These are phyloP conservation scores for Gasteruption jaculator DNA, from an alignment of 2,888 invertebrate genomes.

Conservation along the genomic window DNA sequence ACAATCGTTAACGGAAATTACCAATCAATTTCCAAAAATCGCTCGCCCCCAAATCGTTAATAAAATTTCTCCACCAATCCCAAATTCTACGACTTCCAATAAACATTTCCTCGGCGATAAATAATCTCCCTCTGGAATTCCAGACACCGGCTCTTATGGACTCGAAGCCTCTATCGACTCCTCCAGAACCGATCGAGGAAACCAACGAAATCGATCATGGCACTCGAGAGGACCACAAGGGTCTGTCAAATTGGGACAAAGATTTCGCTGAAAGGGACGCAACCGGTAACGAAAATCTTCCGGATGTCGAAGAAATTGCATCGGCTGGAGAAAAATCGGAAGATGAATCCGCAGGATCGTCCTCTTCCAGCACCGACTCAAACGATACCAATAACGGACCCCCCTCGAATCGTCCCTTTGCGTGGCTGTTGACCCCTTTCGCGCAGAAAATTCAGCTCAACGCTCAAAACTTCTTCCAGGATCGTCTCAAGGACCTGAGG, in stretches of 20 bases:
- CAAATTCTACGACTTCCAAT: no score
- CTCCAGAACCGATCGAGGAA: conserved; percentile 26
- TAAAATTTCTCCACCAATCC: no score
- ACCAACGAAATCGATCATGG: conserved; percentile 26
- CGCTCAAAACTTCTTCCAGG: conserved; percentile 32
- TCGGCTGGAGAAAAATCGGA: conserved; percentile 3
- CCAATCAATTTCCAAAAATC: no score
- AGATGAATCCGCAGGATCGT: background rate
- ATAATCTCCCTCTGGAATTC: background rate
- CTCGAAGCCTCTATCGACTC: conserved; percentile 7
- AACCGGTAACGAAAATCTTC: no score
- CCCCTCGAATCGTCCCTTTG: conserved; percentile 1
- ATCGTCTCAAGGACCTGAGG: conserved; percentile 28
- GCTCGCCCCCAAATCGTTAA: no score
- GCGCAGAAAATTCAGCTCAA: conserved; percentile 33
- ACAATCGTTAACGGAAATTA: no score
- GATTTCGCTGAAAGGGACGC: background rate
- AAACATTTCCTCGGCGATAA: no score
- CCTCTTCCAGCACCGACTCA: background rate
- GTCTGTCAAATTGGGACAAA: background rate
- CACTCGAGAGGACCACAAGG: conserved; percentile 5
- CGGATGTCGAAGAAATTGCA: background rate
- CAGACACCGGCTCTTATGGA: conserved; percentile 12
- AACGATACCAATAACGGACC: conserved; percentile 2
- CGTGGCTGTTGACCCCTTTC: conserved; percentile 30